A percentile compares a stretch with the other conserved stretches of the same genome.
Evolutionary conservation across 2,113 vertebrate genomes (phyloP).

Genomic region (Albula goreensis): DNA sequence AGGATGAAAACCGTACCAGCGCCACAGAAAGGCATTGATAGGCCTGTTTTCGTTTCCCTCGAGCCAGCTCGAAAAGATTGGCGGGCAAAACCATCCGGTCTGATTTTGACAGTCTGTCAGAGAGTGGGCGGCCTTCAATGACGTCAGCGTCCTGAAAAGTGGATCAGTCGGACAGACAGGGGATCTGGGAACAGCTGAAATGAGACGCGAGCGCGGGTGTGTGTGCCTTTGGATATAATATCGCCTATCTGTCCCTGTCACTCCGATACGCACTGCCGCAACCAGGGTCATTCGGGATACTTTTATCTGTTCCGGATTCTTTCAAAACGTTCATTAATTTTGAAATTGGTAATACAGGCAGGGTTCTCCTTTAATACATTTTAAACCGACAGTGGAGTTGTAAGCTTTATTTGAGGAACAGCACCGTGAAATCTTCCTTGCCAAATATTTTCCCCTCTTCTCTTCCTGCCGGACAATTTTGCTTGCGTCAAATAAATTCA

Average conservation of each 20-base stretch:
- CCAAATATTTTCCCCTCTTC: slow-evolving; percentile 31
- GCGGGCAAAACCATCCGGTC: slow-evolving; percentile 64
- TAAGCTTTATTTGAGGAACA: slow-evolving; percentile 49
- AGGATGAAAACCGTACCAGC: slow-evolving; percentile 53
- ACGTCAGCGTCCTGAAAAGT: slow-evolving; percentile 76
- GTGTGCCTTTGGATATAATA: slow-evolving; percentile 76
- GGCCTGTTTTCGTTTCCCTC: slow-evolving; percentile 50
- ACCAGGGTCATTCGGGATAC: slow-evolving; percentile 49
- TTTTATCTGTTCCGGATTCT: slow-evolving; percentile 34
- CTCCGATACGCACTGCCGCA: slow-evolving; percentile 65
- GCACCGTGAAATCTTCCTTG: slow-evolving; percentile 45
- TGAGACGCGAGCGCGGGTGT: slow-evolving; percentile 62
- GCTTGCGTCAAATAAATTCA: neutral
- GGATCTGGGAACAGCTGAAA: slow-evolving; percentile 76
- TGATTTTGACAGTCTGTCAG: slow-evolving; percentile 62
- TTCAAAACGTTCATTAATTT: slow-evolving; percentile 35
- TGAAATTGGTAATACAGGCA: slow-evolving; percentile 47
- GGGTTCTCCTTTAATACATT: slow-evolving; percentile 57
- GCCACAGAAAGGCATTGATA: slow-evolving; percentile 52
- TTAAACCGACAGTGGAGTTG: slow-evolving; percentile 47
- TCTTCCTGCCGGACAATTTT: slow-evolving; percentile 45
- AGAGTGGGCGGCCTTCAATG: slow-evolving; percentile 62
- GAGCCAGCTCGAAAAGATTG: slow-evolving; percentile 64
- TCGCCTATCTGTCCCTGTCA: slow-evolving; percentile 86
- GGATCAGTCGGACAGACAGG: slow-evolving; percentile 74